These are phyloP conservation scores for Antrozous pallidus DNA, from an alignment of 2,797 vertebrate genomes.

Conservation along the genomic window DNA sequence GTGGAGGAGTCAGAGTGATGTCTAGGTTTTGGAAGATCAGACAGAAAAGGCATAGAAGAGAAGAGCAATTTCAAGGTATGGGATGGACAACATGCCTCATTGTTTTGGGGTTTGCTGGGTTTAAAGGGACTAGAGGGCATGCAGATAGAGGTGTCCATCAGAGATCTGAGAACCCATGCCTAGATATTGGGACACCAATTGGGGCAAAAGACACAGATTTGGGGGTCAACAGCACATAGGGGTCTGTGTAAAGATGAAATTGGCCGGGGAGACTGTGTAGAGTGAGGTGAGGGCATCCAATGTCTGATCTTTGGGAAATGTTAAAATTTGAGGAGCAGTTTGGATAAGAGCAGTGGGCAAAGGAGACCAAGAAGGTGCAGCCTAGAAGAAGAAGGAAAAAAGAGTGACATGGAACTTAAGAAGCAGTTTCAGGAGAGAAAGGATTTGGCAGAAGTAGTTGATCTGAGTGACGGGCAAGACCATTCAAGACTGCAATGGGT, in stretches of 20 bases:
- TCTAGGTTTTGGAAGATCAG: neutral
- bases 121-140: neutral
- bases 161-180: neutral
- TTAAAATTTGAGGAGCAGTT: neutral
- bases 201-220: neutral
- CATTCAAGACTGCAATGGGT: accelerated
- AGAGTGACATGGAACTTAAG: neutral
- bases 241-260: too few relatives aligned
- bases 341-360: neutral
- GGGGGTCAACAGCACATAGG: neutral
- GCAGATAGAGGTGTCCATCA: neutral
- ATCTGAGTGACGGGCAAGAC: neutral
- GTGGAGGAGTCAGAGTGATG: neutral
- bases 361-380: neutral
- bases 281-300: neutral
- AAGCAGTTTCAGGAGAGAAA: neutral
- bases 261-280: neutral
- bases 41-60: neutral
- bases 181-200: accelerated
- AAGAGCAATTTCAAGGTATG: neutral
- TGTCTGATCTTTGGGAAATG: neutral
- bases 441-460: neutral
- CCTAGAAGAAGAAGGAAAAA: neutral
- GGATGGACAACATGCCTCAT: neutral
- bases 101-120: neutral